Conservation (phyloP, 2,113 vertebrate genomes). For the Cervus canadensis region DNA sequence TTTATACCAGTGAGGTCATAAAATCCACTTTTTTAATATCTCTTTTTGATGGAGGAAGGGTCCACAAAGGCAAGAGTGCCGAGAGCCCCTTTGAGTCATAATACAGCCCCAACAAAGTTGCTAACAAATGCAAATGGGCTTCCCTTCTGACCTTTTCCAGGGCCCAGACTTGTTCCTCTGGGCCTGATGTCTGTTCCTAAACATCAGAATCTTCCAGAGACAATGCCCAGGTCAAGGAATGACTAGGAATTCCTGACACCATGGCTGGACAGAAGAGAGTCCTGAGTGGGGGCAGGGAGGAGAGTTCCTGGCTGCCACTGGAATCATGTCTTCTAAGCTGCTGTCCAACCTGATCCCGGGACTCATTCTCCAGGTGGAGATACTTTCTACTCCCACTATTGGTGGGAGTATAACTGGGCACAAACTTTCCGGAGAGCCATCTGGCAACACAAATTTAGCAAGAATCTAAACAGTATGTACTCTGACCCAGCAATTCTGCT, state of each 20-base stretch:
- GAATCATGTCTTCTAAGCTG: not conserved
- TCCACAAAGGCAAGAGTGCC: not conserved
- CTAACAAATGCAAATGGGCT: not conserved
- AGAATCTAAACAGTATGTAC: not conserved
- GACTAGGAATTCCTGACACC: not conserved
- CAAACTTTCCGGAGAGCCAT: not conserved
- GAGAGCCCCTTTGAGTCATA: rapidly evolving
- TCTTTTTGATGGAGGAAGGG: not conserved
- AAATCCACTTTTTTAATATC: not conserved
- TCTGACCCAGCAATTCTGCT: not conserved
- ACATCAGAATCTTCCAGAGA: not conserved
- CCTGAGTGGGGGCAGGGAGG: no score
- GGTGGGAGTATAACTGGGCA: not conserved
- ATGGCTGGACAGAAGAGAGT: not conserved
- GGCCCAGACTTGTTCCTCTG: not conserved
- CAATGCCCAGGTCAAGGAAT: not conserved
- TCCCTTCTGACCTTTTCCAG: not conserved
- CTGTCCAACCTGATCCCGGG: not conserved
- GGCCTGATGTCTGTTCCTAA: not conserved
- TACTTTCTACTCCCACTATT: not conserved
- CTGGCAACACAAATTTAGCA: not conserved
- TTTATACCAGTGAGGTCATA: not conserved
- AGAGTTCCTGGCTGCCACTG: not conserved
- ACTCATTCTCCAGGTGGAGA: not conserved
- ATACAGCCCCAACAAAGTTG: rapidly evolving